phyloP scores from a whole-genome alignment of 1,140 invertebrate genomes.

The Eurosta solidaginis region DNA sequence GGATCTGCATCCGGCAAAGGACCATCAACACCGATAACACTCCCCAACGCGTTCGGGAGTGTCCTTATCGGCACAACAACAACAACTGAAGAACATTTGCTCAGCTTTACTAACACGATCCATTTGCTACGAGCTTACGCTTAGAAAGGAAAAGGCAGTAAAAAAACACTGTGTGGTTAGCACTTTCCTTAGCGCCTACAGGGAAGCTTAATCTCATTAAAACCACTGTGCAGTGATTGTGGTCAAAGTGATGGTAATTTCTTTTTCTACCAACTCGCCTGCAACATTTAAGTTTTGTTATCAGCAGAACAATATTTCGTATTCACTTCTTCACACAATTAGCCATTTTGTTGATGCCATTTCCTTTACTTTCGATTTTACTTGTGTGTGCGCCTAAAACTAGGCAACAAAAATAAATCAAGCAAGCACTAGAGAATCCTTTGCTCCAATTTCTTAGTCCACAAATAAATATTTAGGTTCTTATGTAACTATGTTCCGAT shows the following conservation, averaged over 20 bases:
- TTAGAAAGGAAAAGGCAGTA: background rate
- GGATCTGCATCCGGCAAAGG: no score
- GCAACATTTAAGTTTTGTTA: background rate
- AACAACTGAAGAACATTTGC: no score
- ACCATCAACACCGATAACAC: no score
- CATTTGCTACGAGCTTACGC: no score
- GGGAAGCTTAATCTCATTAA: background rate
- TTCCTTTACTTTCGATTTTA: background rate
- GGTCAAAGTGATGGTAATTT: background rate
- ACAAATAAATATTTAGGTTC: background rate
- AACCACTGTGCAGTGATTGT: background rate
- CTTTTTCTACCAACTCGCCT: background rate
- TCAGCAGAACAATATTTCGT: background rate
- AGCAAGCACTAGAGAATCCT: background rate
- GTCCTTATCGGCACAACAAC: no score
- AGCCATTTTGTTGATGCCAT: background rate
- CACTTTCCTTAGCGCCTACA: no score
- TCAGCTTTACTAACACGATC: no score
- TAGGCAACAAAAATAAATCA: background rate
- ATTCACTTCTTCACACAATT: background rate
- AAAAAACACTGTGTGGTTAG: background rate
- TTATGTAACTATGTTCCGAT: background rate
- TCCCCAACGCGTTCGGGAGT: no score
- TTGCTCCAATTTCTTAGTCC: background rate
- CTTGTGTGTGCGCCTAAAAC: background rate